Percentiles rank a stretch among this genome's conserved stretches.
phyloP scores from a whole-genome alignment of 1,140 invertebrate species.

The Cylas formicarius region DNA sequence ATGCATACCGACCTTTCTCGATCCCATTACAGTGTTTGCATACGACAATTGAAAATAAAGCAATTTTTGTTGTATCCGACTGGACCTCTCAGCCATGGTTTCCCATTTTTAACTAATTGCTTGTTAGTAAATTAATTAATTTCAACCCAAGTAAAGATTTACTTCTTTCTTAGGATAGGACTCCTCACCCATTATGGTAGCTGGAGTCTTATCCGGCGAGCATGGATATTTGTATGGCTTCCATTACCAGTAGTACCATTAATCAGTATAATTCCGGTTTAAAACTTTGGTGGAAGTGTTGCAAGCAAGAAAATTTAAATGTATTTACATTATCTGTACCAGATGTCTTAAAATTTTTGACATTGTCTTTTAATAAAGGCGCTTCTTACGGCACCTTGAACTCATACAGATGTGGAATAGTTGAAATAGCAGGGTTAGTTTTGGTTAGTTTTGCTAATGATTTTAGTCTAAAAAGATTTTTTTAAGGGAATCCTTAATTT shows the following conservation, averaged over 20 bases:
- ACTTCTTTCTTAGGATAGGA: conserved; percentile 2
- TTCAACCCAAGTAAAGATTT: conserved; percentile 6
- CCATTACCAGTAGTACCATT: neutral
- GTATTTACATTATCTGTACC: neutral
- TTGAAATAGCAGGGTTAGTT: neutral
- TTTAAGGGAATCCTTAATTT: conserved; percentile 13
- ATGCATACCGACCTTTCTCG: conserved; percentile 15
- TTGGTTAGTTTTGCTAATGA: neutral
- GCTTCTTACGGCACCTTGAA: conserved; percentile 10
- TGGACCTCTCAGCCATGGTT: conserved; percentile 9
- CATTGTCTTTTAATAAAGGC: conserved; percentile 9
- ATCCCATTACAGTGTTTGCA: conserved; percentile 19
- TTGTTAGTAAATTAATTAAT: neutral
- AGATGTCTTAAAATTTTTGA: conserved; percentile 5
- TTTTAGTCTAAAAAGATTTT: conserved; percentile 7
- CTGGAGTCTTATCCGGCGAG: too few relatives aligned
- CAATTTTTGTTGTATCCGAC: conserved; percentile 7
- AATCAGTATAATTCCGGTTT: neutral
- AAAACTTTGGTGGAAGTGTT: conserved; percentile 12
- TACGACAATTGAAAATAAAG: neutral
- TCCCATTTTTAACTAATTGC: conserved; percentile 1
- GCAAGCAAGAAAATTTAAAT: conserved; percentile 1
- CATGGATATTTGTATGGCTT: conserved; percentile 7
- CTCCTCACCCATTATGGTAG: too few relatives aligned
- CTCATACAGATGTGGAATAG: conserved; percentile 6